Evolutionary conservation across 2,888 invertebrate species (phyloP).

Genomic region (Neocrepidodera transversa): DNA sequence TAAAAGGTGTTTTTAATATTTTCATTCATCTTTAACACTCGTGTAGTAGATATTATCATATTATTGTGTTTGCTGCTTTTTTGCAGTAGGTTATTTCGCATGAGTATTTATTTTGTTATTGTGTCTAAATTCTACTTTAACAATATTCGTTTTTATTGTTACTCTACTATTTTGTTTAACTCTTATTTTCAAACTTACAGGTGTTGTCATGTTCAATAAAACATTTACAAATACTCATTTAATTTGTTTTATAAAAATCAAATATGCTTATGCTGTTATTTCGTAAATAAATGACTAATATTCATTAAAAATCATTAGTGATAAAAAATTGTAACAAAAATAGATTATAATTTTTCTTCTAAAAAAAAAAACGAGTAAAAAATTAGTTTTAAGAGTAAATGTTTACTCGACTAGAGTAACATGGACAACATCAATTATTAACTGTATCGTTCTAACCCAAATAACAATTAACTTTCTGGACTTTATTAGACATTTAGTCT

Average conservation of each 20-base stretch:
- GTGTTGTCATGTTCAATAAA: conserved; percentile 26
- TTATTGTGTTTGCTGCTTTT: not conserved
- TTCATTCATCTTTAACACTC: no score
- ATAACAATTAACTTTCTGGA: conserved; percentile 12
- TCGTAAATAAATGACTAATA: no score
- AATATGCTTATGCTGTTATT: no score
- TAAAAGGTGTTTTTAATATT: no score
- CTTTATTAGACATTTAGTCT: conserved; percentile 37
- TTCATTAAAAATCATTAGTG: no score
- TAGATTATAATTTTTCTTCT: no score
- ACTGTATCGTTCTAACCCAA: not conserved
- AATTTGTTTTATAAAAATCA: not conserved
- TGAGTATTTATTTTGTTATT: not conserved
- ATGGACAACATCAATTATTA: conserved; percentile 24
- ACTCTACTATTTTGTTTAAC: conserved; percentile 4
- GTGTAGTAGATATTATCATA: no score
- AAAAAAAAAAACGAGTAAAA: no score
- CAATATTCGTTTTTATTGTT: conserved; percentile 2
- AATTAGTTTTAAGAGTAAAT: no score
- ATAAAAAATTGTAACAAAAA: no score
- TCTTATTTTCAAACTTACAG: conserved; percentile 41
- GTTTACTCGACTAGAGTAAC: no score
- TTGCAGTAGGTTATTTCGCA: not conserved
- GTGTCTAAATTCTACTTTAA: not conserved
- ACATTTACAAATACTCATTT: not conserved